Conservation (phyloP, 1,140 invertebrate species). For the Formica selysi region DNA sequence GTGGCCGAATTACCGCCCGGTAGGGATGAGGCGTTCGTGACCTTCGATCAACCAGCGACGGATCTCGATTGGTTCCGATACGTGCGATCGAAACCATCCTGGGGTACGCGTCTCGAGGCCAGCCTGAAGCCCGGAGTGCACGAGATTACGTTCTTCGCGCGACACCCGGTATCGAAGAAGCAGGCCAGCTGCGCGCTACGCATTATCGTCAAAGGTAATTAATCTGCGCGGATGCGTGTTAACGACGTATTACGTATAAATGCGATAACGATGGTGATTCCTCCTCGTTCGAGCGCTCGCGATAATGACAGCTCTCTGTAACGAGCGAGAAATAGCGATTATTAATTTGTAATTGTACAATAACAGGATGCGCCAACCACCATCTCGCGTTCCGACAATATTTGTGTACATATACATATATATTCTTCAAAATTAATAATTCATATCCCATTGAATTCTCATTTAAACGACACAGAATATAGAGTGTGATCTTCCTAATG, state of each 20-base stretch:
- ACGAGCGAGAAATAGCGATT: slow-evolving; percentile 26
- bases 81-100: slow-evolving; percentile 84
- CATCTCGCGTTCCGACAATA: too few relatives aligned
- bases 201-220: slow-evolving; percentile 83
- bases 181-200: slow-evolving; percentile 83
- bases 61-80: slow-evolving; percentile 86
- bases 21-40: slow-evolving; percentile 83
- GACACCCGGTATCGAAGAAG: slow-evolving; percentile 84
- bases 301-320: slow-evolving; percentile 36
- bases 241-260: slow-evolving; percentile 58
- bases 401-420: background rate
- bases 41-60: slow-evolving; percentile 84
- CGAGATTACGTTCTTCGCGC: slow-evolving; percentile 84
- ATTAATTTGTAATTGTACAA: slow-evolving; percentile 42
- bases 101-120: slow-evolving; percentile 84
- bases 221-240: slow-evolving; percentile 57
- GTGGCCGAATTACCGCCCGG: slow-evolving; percentile 82
- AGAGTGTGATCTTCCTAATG: background rate
- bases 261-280: slow-evolving; percentile 42
- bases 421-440: slow-evolving; percentile 12
- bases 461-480: background rate
- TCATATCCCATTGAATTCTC: background rate
- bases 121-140: slow-evolving; percentile 83
- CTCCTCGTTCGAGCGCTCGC: slow-evolving; percentile 12
- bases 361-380: background rate